A percentile compares a stretch with the other conserved stretches of the same genome.
Conservation (phyloP, 2,888 invertebrate species). For the Dolomedes plantarius region DNA sequence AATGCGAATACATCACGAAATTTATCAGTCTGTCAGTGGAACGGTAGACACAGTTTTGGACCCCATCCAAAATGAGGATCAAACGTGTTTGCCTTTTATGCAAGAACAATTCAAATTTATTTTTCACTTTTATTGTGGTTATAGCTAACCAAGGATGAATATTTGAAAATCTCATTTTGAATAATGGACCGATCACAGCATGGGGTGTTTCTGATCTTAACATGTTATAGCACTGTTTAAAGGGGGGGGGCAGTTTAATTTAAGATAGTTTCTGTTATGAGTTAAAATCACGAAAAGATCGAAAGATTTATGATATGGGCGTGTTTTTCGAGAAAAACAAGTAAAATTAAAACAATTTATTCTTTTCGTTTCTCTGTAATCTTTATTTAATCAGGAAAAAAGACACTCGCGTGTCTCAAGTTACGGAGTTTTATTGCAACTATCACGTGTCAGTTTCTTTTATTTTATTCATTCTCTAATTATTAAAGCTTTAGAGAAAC, state of each 20-base stretch:
- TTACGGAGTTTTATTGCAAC: too few relatives aligned
- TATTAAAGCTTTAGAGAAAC: too few relatives aligned
- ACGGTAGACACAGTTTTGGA: background rate
- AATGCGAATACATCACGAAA: background rate
- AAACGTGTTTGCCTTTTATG: background rate
- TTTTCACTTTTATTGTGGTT: background rate
- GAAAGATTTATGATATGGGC: background rate
- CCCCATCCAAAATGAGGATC: background rate
- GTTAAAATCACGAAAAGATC: background rate
- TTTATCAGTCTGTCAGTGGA: background rate
- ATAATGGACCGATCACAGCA: background rate
- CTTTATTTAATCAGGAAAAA: too few relatives aligned
- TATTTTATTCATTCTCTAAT: too few relatives aligned
- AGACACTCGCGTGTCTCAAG: too few relatives aligned
- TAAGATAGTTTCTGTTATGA: background rate
- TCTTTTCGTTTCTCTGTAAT: background rate
- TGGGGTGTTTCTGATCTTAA: background rate
- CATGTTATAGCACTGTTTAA: background rate
- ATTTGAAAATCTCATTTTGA: background rate
- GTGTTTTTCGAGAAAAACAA: background rate
- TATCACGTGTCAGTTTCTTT: too few relatives aligned
- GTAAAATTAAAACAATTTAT: background rate
- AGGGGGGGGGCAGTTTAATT: background rate
- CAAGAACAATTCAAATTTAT: background rate
- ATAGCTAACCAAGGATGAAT: background rate